A percentile compares a stretch with the other conserved stretches of the same genome.
Evolutionary conservation across 2,888 invertebrate species (phyloP).

Genomic region (Dastarcus helophoroides): DNA sequence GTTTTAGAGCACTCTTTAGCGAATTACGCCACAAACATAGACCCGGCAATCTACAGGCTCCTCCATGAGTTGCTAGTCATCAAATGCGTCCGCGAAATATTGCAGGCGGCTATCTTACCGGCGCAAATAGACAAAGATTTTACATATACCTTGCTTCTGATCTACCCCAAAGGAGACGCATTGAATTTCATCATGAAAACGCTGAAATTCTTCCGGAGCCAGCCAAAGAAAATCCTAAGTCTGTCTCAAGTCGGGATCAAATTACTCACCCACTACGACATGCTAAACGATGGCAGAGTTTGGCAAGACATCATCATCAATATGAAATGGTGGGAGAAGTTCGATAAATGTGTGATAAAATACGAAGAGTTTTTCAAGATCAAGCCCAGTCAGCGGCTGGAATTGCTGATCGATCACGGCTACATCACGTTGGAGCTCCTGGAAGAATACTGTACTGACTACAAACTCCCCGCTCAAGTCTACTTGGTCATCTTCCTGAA

Average conservation of each 20-base stretch:
- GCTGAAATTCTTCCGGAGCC: conserved; percentile 21
- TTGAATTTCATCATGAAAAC: conserved; percentile 15
- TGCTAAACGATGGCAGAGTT: conserved; percentile 10
- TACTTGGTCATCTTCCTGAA: conserved; percentile 31
- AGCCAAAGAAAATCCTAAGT: conserved; percentile 21
- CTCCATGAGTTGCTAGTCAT: conserved; percentile 16
- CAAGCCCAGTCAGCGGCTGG: conserved; percentile 16
- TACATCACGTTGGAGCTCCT: conserved; percentile 25
- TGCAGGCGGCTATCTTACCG: conserved; percentile 31
- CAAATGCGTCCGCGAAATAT: conserved; percentile 24
- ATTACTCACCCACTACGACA: conserved; percentile 16
- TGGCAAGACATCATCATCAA: conserved; percentile 16
- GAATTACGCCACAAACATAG: conserved; percentile 6
- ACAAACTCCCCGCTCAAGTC: conserved; percentile 29
- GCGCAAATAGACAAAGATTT: conserved; percentile 31
- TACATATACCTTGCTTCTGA: conserved; percentile 29
- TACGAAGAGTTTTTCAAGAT: conserved; percentile 24
- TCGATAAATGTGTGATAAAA: conserved; percentile 12
- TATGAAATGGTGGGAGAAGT: conserved; percentile 27
- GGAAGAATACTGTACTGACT: conserved; percentile 37
- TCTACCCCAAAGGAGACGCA: conserved; percentile 16
- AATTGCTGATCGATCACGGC: conserved; percentile 18
- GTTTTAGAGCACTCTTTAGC: conserved; percentile 17
- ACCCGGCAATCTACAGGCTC: conserved; percentile 8
- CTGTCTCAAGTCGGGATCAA: conserved; percentile 21